Evolutionary conservation across 2,797 vertebrate genomes (phyloP).

Genomic region (Sylvilagus floridanus): DNA sequence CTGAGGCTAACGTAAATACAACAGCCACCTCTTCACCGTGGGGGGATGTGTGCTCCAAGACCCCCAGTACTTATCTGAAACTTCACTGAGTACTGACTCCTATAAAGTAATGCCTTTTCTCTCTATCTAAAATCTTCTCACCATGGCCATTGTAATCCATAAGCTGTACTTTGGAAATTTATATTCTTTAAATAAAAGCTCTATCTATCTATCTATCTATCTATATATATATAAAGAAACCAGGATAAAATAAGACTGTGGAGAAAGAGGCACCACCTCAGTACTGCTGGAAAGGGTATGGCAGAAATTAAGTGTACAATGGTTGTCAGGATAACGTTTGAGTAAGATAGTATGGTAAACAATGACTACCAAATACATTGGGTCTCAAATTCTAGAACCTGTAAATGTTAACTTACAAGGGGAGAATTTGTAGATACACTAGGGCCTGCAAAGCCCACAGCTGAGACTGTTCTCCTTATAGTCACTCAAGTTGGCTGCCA

Average conservation of each 20-base stretch:
- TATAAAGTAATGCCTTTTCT: not conserved
- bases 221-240: no score
- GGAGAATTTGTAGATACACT: not conserved
- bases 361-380: not conserved
- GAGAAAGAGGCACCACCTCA: not conserved
- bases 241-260: not conserved
- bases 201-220: no score
- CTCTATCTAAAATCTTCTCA: not conserved
- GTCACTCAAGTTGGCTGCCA: fast-evolving
- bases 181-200: no score
- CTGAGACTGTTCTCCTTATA: not conserved
- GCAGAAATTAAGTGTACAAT: not conserved
- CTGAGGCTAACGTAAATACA: not conserved
- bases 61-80: not conserved
- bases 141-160: no score
- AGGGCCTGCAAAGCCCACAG: not conserved
- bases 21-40: no score
- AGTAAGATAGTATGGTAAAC: not conserved
- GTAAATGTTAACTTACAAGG: not conserved
- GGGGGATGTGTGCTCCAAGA: not conserved
- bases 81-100: not conserved
- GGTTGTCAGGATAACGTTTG: not conserved
- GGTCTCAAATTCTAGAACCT: not conserved
- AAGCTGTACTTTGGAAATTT: no score
- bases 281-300: not conserved